phyloP scores from a whole-genome alignment of 1,140 invertebrate species.

The Philopotamus ludificatus region DNA sequence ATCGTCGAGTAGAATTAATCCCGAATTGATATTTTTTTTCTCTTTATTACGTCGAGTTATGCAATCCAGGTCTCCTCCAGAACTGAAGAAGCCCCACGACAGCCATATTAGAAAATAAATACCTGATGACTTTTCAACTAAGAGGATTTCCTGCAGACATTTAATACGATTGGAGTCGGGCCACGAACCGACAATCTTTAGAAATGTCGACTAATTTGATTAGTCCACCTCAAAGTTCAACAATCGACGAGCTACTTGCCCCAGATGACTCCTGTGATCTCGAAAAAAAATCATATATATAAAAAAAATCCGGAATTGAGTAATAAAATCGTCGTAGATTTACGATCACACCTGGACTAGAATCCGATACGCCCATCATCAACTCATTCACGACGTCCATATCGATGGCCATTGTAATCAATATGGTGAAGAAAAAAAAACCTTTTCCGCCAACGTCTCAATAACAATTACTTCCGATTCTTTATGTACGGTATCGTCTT shows the following conservation, averaged over 20 bases:
- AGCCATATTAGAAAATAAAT: slow-evolving; percentile 35
- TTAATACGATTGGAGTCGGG: slow-evolving; percentile 26
- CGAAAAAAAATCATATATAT: background rate
- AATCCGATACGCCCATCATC: slow-evolving; percentile 28
- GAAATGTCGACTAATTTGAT: slow-evolving; percentile 31
- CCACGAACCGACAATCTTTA: background rate
- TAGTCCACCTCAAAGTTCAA: slow-evolving; percentile 19
- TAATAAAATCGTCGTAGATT: background rate
- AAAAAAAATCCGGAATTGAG: background rate
- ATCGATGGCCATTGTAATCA: slow-evolving; percentile 32
- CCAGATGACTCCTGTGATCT: slow-evolving; percentile 22
- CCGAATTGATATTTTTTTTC: too few species aligned
- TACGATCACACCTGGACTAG: slow-evolving; percentile 26
- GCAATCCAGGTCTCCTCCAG: background rate
- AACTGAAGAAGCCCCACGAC: slow-evolving; percentile 23
- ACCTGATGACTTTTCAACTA: slow-evolving; percentile 27
- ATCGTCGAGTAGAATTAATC: too few species aligned
- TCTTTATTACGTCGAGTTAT: too few species aligned
- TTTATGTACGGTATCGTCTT: slow-evolving; percentile 8
- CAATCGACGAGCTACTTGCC: slow-evolving; percentile 7
- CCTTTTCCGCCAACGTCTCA: slow-evolving; percentile 14
- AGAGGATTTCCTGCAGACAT: slow-evolving; percentile 39
- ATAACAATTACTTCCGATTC: slow-evolving; percentile 31
- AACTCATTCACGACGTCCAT: slow-evolving; percentile 11
- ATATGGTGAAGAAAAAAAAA: slow-evolving; percentile 25